Conservation (phyloP, 2,888 invertebrate genomes). For the Eupithecia pulchellata region DNA sequence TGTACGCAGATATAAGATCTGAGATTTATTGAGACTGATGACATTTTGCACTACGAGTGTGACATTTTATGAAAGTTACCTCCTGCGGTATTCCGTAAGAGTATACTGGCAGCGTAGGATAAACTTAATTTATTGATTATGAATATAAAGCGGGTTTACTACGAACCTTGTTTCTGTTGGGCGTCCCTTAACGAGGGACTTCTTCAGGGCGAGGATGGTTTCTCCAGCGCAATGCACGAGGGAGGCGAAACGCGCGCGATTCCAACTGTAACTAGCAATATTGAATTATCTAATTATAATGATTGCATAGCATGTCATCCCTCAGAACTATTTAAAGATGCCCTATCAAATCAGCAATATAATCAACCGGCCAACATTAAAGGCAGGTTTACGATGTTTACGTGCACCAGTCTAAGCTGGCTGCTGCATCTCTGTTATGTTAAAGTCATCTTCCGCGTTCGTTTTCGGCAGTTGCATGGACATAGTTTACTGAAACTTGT, state of each 20-base stretch:
- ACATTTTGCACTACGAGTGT: neutral
- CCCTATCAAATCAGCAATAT: constrained; percentile 17
- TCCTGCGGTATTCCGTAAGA: neutral
- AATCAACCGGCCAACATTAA: constrained; percentile 30
- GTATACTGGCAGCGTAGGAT: neutral
- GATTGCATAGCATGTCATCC: neutral
- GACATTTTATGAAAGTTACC: neutral
- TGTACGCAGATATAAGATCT: neutral
- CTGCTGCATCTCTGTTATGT: constrained; percentile 41
- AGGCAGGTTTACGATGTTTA: constrained; percentile 46
- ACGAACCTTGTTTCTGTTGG: too few relatives aligned
- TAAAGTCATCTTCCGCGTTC: constrained; percentile 41
- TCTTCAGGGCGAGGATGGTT: too few relatives aligned
- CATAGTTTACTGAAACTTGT: constrained; percentile 25
- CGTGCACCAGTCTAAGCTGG: constrained; percentile 38
- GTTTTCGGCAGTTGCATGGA: constrained; percentile 25
- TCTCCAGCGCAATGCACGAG: too few relatives aligned
- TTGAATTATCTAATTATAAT: too few relatives aligned
- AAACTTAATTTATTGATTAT: neutral
- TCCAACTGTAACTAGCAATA: too few relatives aligned
- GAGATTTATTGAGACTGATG: neutral
- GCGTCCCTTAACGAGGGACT: too few relatives aligned
- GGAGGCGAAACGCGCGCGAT: too few relatives aligned
- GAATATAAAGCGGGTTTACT: too few relatives aligned
- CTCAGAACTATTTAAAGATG: neutral